Evolutionary conservation across 2,113 vertebrate genomes (phyloP), one percentile per base, ranked within the genome.

Genomic region (Laterallus jamaicensis): DNA sequence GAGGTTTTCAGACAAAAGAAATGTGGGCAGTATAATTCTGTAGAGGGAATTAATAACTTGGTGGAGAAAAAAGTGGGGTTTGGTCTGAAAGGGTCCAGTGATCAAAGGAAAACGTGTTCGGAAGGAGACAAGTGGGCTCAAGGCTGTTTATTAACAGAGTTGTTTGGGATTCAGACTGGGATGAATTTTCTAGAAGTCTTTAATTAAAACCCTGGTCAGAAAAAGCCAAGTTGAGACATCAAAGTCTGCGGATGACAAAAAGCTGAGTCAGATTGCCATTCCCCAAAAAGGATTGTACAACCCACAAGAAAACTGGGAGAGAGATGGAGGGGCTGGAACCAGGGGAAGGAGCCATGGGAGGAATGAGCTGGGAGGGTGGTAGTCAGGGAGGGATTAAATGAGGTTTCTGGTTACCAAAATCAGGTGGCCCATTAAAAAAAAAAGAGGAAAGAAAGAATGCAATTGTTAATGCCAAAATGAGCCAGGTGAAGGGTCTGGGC

Each of bases 401-500:
- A 44, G 14, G 12, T 50, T 21, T 37, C 26, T 58, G 44, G 42
- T n/a, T 64, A n/a, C 62, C 16, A 40, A 80, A 80, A 64, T 50
- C 56, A 62, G 19, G 39, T 39, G 49, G 19, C 8, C 25, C 19
- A 7, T 24, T 9, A 21, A 31, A 5, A n/a, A 68, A 59, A 28
- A 21, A 35, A 39, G 2, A n/a, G 9, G 32, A 42, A 50, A 28
- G 14, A 32, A n/a, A 1, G 26, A 58, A 58, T 0, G 8, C 12
- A 8, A 12, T 12, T 25, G 47, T 2, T 14, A 40, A 55, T 21
- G 19, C 28, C 66, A 37, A 78, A 91, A 39, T 10, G 52, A 86
- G 69, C n/a, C 60, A 47, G 24, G 14, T 0, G 0, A 20, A 6
- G 21, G 29, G 5, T 29, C 9, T 60, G 81, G 12, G 59, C 11